Percentiles rank a stretch among this genome's conserved stretches.
Conservation (phyloP, 2,113 vertebrate genomes). For the Actinemys pallida region DNA sequence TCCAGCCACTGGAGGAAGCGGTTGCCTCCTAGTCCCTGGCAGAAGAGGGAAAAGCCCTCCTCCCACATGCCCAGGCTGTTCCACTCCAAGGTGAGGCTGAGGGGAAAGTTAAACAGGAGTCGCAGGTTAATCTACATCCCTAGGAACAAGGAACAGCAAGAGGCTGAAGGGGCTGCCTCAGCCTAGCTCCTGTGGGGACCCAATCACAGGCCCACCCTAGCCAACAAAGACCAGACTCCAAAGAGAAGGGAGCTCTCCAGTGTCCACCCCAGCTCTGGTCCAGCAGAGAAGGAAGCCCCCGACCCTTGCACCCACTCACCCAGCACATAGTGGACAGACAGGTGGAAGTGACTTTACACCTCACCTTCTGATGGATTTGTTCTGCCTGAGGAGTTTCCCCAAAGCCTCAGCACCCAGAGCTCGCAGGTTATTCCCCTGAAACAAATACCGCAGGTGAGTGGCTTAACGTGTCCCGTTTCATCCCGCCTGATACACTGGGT, state of each 20-base stretch:
- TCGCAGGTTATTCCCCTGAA: constrained; percentile 94
- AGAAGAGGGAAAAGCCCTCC: constrained; percentile 90
- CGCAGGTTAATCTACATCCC: neutral
- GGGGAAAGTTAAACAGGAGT: neutral
- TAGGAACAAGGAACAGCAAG: neutral
- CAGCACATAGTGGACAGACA: neutral
- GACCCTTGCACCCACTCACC: no score
- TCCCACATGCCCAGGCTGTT: constrained; percentile 92
- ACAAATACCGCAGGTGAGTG: neutral
- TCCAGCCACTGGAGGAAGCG: constrained; percentile 83
- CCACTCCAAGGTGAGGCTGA: constrained; percentile 94
- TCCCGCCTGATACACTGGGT: neutral
- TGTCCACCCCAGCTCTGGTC: neutral
- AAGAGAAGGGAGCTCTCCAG: neutral
- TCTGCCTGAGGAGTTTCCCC: constrained; percentile 88
- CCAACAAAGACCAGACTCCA: accelerated
- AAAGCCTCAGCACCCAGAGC: constrained; percentile 85
- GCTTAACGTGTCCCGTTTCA: accelerated
- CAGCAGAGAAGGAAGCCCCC: neutral
- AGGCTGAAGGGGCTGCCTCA: neutral
- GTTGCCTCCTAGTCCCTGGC: constrained; percentile 88
- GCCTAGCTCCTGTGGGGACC: neutral
- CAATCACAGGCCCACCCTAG: accelerated
- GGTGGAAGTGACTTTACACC: neutral
- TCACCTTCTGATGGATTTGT: constrained; percentile 90